Percentiles rank a stretch among this genome's conserved stretches.
These are phyloP conservation scores for Acomys russatus DNA, from an alignment of 2,797 vertebrate genomes.

Conservation along the genomic window DNA sequence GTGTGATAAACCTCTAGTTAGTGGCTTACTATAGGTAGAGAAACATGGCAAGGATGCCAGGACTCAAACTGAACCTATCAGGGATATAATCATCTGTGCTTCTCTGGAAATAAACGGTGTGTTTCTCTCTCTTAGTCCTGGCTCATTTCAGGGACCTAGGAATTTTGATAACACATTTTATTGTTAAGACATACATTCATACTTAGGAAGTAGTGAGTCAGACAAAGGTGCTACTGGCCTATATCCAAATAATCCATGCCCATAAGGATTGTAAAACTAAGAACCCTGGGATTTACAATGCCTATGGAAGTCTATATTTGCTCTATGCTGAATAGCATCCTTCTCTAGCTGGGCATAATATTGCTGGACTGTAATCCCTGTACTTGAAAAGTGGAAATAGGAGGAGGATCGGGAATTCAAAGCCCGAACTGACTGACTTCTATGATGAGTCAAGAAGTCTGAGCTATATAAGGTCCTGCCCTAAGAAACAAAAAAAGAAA, in stretches of 20 bases:
- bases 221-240: not conserved
- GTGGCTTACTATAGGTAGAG: constrained; percentile 6
- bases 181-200: not conserved
- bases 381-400: not conserved
- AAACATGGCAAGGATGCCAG: not conserved
- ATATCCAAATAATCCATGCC: not conserved
- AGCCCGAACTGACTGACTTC: not conserved
- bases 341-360: not conserved
- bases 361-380: rapidly evolving
- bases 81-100: not conserved
- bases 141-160: not conserved
- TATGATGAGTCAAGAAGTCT: not conserved
- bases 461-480: not conserved
- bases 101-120: not conserved
- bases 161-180: not conserved
- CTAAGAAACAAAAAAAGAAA: not conserved
- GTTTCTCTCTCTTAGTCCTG: not conserved
- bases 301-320: not conserved
- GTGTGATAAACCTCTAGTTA: not conserved
- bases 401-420: no score
- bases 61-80: not conserved
- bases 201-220: not conserved
- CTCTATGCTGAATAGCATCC: not conserved
- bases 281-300: not conserved
- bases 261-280: not conserved